Evolutionary conservation across 2,888 invertebrate genomes (phyloP), one percentile per base, ranked within the genome.

Genomic region (Dugesia japonica): DNA sequence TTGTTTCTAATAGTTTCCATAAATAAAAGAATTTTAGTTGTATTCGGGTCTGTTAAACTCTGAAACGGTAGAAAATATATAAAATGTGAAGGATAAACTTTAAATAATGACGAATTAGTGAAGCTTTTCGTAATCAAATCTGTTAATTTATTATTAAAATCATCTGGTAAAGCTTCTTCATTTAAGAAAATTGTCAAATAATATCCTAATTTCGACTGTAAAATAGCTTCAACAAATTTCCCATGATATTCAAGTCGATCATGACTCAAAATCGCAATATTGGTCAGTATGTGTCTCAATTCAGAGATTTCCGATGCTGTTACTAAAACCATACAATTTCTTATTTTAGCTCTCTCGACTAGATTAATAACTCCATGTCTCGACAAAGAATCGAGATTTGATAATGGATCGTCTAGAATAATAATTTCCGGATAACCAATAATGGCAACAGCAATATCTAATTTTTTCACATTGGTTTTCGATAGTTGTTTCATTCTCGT

Each of bases 201-300:
- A 56, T 56, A 56, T 4, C 56, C 56, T n/a, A 56, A 56, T 56
- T n/a, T 56, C 56, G 56, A 56, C n/a, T 56, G n/a, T 1, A 56
- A 13, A 13, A 56, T 56, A 56, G 56, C 56, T 20, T 56, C 56
- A 23, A 56, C 56, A 23, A 56, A 56, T 56, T 56, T 56, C 23
- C 56, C 56, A 23, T 56, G 56, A 56, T 56, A 56, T 4, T 13
- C 56, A n/a, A 13, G 56, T n/a, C 17, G 4, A 56, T 56, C 56
- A 1, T 56, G 9, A 20, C 17, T 56, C 4, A 56, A 56, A 13
- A 56, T 56, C 4, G n/a, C 56, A 13, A 56, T 23, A n/a, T 56
- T 56, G 56, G 56, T 56, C 56, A 56, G n/a, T 56, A 56, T 56
- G 23, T 56, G 56, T 56, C 56, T 56, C 56, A 56, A 56, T 23